A percentile compares a stretch with the other conserved stretches of the same genome.
These are phyloP conservation scores for Nibea albiflora DNA, from an alignment of 2,113 vertebrate genomes.

Conservation along the genomic window DNA sequence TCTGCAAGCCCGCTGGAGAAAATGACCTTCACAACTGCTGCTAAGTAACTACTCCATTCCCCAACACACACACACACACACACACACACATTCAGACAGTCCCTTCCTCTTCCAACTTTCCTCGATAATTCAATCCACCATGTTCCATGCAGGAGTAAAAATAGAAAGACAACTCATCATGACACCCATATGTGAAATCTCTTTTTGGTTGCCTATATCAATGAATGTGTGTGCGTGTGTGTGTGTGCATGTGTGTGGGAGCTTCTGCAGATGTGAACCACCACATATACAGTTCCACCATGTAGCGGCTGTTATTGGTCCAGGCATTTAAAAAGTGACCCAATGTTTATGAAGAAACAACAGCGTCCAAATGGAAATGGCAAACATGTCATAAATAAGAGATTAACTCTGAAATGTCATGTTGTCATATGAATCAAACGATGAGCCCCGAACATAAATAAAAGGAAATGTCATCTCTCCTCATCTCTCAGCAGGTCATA, in stretches of 20 bases:
- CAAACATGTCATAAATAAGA: constrained; percentile 35
- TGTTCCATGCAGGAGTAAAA: background rate
- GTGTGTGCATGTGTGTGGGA: background rate
- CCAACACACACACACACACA: background rate
- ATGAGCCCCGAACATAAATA: constrained; percentile 34
- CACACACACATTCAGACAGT: background rate
- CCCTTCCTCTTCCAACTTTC: background rate
- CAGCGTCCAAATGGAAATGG: constrained; percentile 24
- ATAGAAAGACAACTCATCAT: background rate
- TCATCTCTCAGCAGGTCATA: constrained; percentile 10
- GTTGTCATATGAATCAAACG: constrained; percentile 54
- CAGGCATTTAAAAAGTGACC: background rate
- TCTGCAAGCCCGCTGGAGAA: constrained; percentile 31
- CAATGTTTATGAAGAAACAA: constrained; percentile 32
- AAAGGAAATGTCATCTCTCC: constrained; percentile 35
- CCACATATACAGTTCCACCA: constrained; percentile 6
- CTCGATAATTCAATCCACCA: background rate
- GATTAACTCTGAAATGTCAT: constrained; percentile 57
- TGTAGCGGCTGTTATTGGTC: background rate
- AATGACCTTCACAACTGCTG: constrained; percentile 71
- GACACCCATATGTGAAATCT: background rate
- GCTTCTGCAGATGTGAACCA: background rate
- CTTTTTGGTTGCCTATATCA: background rate
- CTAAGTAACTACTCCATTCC: constrained; percentile 44
- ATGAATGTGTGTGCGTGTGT: background rate